These are phyloP conservation scores for Lapara coniferarum DNA, from an alignment of 2,888 invertebrate species.

Conservation along the genomic window DNA sequence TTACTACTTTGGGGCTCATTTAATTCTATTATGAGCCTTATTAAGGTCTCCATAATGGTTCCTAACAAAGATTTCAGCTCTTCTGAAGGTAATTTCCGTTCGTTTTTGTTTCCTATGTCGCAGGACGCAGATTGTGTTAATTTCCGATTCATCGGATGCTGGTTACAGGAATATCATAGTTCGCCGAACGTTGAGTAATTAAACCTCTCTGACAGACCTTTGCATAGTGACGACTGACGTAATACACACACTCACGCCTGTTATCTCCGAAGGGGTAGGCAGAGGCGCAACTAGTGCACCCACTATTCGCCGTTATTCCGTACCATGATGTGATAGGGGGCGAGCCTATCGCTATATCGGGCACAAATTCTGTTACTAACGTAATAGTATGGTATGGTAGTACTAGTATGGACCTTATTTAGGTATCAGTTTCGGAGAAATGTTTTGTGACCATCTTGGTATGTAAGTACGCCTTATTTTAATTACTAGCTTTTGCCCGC, in stretches of 20 bases:
- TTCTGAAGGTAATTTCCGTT: conserved; percentile 51
- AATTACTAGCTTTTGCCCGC: too few species aligned
- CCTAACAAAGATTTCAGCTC: conserved; percentile 45
- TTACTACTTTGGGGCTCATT: conserved; percentile 27
- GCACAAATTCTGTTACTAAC: too few species aligned
- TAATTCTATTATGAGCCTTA: conserved; percentile 45
- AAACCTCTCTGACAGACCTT: not conserved
- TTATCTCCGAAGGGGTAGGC: too few species aligned
- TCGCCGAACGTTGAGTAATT: not conserved
- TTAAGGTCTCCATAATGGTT: conserved; percentile 39
- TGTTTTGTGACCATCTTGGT: too few species aligned
- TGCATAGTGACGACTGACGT: not conserved
- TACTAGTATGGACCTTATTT: too few species aligned
- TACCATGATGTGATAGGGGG: too few species aligned
- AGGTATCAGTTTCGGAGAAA: too few species aligned
- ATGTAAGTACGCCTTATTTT: too few species aligned
- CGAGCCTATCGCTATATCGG: too few species aligned
- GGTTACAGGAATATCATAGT: not conserved
- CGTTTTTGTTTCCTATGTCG: conserved; percentile 44
- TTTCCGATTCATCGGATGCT: conserved; percentile 37
- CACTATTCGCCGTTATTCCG: too few species aligned
- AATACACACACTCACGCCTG: too few species aligned
- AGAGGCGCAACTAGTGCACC: too few species aligned
- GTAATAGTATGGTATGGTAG: not conserved
- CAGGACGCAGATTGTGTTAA: conserved; percentile 44